Evolutionary conservation across 2,113 vertebrate species (phyloP).

Genomic region (Campylomormyrus tamandua): DNA sequence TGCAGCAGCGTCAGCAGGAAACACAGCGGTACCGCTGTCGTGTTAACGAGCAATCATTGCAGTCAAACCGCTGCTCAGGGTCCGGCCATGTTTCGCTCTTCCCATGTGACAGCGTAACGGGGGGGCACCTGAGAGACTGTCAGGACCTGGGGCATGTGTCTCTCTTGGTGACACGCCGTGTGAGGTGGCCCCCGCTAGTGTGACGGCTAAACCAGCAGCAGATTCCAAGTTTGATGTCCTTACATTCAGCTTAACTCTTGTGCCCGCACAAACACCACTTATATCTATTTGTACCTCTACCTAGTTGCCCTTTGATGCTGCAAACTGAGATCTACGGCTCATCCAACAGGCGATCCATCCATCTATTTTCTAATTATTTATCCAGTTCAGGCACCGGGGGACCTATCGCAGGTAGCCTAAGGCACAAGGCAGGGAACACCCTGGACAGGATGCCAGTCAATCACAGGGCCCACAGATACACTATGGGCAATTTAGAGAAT

Average conservation of each 20-base stretch:
- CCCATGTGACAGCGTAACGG: not conserved
- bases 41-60: not conserved
- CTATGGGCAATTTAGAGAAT: not conserved
- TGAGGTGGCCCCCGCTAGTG: not conserved
- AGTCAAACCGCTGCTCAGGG: not conserved
- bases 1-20: not conserved
- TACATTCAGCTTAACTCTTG: not conserved
- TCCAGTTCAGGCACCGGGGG: not conserved
- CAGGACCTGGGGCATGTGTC: not conserved
- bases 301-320: not conserved
- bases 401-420: not conserved
- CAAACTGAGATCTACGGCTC: not conserved
- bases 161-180: not conserved
- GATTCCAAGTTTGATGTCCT: not conserved
- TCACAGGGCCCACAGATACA: not conserved
- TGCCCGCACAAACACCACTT: not conserved
- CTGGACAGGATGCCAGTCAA: not conserved
- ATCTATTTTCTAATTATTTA: not conserved
- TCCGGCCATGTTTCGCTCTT: not conserved
- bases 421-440: not conserved
- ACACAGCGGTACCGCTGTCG: not conserved
- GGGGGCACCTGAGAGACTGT: not conserved
- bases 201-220: not conserved
- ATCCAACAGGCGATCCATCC: not conserved
- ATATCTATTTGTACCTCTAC: not conserved